A percentile compares a stretch with the other conserved stretches of the same genome.
These are phyloP conservation scores for Hoplodrina blanda DNA, from an alignment of 2,888 invertebrate genomes.

Conservation along the genomic window DNA sequence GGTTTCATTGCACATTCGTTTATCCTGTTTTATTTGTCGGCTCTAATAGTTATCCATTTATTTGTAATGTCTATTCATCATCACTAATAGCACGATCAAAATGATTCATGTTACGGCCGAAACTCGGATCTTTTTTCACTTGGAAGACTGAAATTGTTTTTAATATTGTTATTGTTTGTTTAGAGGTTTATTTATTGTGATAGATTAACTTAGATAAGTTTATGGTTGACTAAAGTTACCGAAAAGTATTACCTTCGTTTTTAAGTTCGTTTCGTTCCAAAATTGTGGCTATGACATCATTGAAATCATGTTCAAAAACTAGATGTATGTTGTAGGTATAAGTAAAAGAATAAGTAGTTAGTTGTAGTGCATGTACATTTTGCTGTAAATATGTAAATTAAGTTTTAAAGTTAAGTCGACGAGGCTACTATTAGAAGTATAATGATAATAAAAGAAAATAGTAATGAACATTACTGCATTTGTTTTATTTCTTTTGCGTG, in stretches of 20 bases:
- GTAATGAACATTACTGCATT: slow-evolving; percentile 72
- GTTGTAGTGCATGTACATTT: slow-evolving; percentile 67
- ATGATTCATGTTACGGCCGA: slow-evolving; percentile 54
- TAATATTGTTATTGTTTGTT: slow-evolving; percentile 85
- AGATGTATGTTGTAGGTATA: slow-evolving; percentile 46
- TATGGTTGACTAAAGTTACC: slow-evolving; percentile 88
- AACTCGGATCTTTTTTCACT: slow-evolving; percentile 74
- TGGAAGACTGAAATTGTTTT: slow-evolving; percentile 87
- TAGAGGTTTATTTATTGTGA: slow-evolving; percentile 89
- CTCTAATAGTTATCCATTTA: slow-evolving; percentile 26
- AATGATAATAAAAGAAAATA: slow-evolving; percentile 73
- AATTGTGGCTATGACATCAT: slow-evolving; percentile 83
- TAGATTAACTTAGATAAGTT: slow-evolving; percentile 79
- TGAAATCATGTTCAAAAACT: slow-evolving; percentile 73
- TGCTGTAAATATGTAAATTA: slow-evolving; percentile 81
- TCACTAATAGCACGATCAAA: slow-evolving; percentile 41
- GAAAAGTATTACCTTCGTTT: slow-evolving; percentile 87
- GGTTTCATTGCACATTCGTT: slow-evolving; percentile 54
- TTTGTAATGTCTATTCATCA: slow-evolving; percentile 65
- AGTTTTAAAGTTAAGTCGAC: slow-evolving; percentile 71
- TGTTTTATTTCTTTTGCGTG: slow-evolving; percentile 67
- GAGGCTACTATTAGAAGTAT: slow-evolving; percentile 82
- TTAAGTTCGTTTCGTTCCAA: slow-evolving; percentile 80
- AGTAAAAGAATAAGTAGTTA: slow-evolving; percentile 55
- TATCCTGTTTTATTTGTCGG: slow-evolving; percentile 54